Evolutionary conservation across 2,797 vertebrate species (phyloP).

Genomic region (Peromyscus eremicus): DNA sequence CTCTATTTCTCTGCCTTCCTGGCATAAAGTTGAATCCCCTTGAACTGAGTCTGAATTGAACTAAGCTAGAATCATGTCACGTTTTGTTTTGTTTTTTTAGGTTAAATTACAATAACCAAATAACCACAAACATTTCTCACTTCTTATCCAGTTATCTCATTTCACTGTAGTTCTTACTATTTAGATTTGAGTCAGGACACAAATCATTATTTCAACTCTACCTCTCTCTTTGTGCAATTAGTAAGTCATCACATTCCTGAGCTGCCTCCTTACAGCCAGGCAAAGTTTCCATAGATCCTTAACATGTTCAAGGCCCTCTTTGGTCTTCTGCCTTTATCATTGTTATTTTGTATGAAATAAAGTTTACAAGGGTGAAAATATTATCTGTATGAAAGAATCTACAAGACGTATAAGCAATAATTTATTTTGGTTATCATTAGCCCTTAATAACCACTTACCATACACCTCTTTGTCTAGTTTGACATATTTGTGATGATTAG

Average conservation of each 20-base stretch:
- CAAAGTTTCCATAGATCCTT: neutral
- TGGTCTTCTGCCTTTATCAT: neutral
- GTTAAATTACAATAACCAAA: neutral
- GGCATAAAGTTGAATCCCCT: conserved; percentile 4
- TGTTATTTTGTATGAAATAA: neutral
- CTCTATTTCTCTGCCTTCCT: neutral
- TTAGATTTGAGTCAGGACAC: neutral
- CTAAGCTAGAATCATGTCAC: neutral
- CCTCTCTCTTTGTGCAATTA: neutral
- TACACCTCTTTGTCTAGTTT: neutral
- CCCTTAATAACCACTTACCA: neutral
- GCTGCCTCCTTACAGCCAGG: neutral
- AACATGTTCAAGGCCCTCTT: neutral
- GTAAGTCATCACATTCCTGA: neutral
- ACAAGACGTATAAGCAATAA: neutral
- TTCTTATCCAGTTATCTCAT: neutral
- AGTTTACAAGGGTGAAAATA: neutral
- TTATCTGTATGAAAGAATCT: neutral
- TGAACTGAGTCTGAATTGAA: neutral
- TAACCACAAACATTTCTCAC: neutral
- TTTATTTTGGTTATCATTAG: neutral
- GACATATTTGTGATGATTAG: neutral
- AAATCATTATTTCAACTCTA: neutral
- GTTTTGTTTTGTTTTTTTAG: neutral
- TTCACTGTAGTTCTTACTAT: neutral